Evolutionary conservation across 2,113 vertebrate genomes (phyloP).

Genomic region (Oryctolagus cuniculus): DNA sequence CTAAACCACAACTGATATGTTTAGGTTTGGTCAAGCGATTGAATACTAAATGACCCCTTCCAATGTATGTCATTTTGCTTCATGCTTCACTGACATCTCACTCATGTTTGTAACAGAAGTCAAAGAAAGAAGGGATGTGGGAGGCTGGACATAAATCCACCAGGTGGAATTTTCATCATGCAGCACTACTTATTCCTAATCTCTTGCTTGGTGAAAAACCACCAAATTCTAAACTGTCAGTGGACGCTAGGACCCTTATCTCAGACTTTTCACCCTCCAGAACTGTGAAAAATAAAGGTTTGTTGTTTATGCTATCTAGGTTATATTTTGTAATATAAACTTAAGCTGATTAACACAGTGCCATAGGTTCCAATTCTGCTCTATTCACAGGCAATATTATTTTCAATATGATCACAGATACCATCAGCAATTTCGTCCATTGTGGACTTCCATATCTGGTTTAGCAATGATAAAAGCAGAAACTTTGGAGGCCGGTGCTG

Average conservation of each 20-base stretch:
- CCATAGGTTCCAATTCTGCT: neutral
- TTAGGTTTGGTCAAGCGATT: neutral
- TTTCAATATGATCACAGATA: neutral
- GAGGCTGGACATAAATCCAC: neutral
- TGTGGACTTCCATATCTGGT: neutral
- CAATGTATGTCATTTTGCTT: neutral
- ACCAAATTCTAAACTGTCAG: neutral
- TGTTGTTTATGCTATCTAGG: neutral
- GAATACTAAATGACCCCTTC: neutral
- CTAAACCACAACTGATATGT: neutral
- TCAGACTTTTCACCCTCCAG: neutral
- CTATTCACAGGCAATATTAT: neutral
- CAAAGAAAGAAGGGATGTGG: neutral
- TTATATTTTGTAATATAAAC: neutral
- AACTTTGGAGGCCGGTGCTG: neutral
- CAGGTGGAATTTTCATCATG: neutral
- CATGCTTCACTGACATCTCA: neutral
- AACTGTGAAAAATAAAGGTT: neutral
- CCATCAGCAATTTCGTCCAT: neutral
- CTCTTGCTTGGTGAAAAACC: neutral
- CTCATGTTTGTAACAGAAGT: neutral
- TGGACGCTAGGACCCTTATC: neutral
- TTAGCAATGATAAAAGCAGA: neutral
- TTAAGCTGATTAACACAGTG: neutral
- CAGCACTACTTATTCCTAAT: neutral